These are phyloP conservation scores for Schizothorax lantsangensis DNA, from an alignment of 2,797 vertebrate genomes.

Conservation along the genomic window DNA sequence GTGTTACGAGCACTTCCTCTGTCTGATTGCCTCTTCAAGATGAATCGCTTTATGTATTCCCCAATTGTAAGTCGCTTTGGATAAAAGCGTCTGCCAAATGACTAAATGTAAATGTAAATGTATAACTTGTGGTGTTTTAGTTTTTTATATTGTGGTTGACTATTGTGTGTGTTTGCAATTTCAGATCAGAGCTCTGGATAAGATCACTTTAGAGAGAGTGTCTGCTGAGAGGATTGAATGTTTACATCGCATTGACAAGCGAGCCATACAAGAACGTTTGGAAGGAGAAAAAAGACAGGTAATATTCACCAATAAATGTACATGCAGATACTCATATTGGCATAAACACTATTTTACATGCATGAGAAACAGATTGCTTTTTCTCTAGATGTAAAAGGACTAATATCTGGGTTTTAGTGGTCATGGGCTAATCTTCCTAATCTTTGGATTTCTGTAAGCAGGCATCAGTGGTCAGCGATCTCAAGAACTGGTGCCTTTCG, in stretches of 20 bases:
- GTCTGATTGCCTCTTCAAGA: too few relatives aligned
- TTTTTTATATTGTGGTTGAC: too few relatives aligned
- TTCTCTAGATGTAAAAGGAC: neutral
- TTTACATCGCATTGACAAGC: conserved; percentile 88
- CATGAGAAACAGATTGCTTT: neutral
- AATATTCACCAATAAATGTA: conserved; percentile 32
- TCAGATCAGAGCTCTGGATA: conserved; percentile 91
- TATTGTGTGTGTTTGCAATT: neutral
- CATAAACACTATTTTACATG: neutral
- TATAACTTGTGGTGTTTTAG: too few relatives aligned
- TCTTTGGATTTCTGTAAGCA: conserved; percentile 66
- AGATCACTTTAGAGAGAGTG: conserved; percentile 90
- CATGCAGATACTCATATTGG: neutral
- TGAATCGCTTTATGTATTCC: too few relatives aligned
- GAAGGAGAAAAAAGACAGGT: conserved; percentile 91
- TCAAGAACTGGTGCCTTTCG: conserved; percentile 95
- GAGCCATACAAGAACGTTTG: conserved; percentile 77
- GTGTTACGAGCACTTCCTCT: too few relatives aligned
- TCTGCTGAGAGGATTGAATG: conserved; percentile 90
- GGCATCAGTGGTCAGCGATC: conserved; percentile 87
- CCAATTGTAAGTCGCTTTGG: too few relatives aligned
- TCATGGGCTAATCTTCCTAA: neutral
- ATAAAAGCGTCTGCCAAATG: too few relatives aligned
- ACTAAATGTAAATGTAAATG: too few relatives aligned
- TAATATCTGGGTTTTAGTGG: conserved; percentile 8